phyloP scores from a whole-genome alignment of 2,888 invertebrate species.

The Ectemnius cavifrons region DNA sequence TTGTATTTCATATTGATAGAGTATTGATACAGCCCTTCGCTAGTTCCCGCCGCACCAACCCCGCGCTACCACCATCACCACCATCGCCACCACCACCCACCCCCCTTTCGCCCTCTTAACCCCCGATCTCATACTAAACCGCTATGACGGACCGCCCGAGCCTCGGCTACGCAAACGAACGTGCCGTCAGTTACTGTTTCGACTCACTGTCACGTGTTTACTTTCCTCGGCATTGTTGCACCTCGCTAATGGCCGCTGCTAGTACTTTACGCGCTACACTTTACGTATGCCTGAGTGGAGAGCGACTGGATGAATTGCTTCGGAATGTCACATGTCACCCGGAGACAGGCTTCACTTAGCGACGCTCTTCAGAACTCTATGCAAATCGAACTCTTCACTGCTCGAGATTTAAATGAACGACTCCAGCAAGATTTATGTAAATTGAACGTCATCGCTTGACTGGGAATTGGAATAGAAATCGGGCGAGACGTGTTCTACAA shows the following conservation, averaged over 20 bases:
- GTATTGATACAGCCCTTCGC: constrained; percentile 72
- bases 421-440: no score
- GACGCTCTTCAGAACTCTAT: no score
- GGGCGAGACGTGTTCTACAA: no score
- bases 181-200: constrained; percentile 61
- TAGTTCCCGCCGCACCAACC: constrained; percentile 39
- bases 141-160: constrained; percentile 43
- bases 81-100: constrained; percentile 26
- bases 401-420: no score
- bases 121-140: constrained; percentile 37
- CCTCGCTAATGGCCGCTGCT: constrained; percentile 68
- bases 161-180: constrained; percentile 50
- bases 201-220: constrained; percentile 67
- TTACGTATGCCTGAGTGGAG: constrained; percentile 26
- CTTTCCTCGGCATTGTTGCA: constrained; percentile 74
- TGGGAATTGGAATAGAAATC: no score
- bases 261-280: constrained; percentile 58
- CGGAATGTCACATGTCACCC: no score
- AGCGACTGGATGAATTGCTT: no score
- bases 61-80: constrained; percentile 16
- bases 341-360: no score
- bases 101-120: constrained; percentile 18
- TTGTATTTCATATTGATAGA: constrained; percentile 78
- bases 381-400: no score
- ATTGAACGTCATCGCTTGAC: no score